phyloP scores from a whole-genome alignment of 2,113 vertebrate genomes.

The Crotalus tigris region DNA sequence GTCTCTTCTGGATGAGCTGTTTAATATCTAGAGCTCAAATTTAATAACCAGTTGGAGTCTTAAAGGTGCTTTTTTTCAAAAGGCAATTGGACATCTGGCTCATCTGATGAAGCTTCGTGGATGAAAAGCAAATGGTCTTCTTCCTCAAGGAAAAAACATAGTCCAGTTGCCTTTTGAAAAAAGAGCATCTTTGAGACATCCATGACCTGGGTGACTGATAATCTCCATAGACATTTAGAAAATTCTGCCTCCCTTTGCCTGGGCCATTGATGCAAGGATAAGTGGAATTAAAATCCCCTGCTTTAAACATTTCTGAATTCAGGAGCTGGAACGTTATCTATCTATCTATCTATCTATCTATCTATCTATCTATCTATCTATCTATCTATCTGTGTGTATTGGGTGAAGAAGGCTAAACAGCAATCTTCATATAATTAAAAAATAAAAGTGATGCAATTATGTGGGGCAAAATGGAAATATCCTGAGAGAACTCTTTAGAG shows the following conservation, averaged over 20 bases:
- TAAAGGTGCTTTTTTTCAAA: not conserved
- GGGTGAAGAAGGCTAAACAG: not conserved
- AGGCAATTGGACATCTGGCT: not conserved
- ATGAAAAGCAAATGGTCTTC: not conserved
- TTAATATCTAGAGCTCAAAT: not conserved
- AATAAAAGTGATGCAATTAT: not conserved
- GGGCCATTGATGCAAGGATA: too few species aligned
- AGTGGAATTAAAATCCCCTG: not conserved
- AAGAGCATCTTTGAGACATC: not conserved
- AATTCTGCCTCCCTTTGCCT: not conserved
- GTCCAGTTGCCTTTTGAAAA: not conserved
- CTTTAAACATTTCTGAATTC: not conserved
- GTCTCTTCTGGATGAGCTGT: not conserved
- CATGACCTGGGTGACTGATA: not conserved
- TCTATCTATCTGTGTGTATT: not conserved
- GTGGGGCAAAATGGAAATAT: not conserved
- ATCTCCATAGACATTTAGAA: not conserved
- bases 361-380: too few species aligned
- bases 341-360: too few species aligned
- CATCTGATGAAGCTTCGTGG: not conserved
- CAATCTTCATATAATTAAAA: not conserved
- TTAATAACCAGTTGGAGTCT: not conserved
- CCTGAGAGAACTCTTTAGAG: not conserved
- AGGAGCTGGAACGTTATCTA: not conserved
- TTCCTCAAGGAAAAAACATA: not conserved